A percentile compares a stretch with the other conserved stretches of the same genome.
These are phyloP conservation scores for Coilia nasus DNA, from an alignment of 2,797 vertebrate genomes.

Conservation along the genomic window DNA sequence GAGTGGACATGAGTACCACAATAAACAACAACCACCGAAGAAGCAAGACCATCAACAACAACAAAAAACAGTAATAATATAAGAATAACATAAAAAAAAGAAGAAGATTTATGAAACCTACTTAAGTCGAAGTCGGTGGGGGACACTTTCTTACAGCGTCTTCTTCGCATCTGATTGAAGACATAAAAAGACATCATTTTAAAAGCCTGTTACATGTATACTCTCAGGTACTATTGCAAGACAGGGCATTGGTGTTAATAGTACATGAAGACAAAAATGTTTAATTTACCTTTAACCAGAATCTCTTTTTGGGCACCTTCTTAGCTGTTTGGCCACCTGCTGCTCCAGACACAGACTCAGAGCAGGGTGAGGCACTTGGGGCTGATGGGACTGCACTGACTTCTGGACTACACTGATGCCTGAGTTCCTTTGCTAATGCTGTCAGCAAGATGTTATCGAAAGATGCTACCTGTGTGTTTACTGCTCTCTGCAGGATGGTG, in stretches of 20 bases:
- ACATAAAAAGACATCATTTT: not conserved
- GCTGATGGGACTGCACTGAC: not conserved
- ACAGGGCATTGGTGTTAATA: not conserved
- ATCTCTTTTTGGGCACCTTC: not conserved
- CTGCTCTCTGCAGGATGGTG: not conserved
- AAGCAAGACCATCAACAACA: not conserved
- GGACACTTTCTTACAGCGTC: not conserved
- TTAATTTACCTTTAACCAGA: not conserved
- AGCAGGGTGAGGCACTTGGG: not conserved
- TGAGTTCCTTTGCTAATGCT: not conserved
- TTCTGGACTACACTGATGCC: not conserved
- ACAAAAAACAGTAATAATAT: not conserved
- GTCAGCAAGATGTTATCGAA: not conserved
- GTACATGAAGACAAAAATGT: not conserved
- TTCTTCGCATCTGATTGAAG: conserved; percentile 10
- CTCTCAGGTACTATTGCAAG: not conserved
- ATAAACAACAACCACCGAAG: not conserved
- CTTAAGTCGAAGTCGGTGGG: not conserved
- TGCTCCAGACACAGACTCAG: not conserved
- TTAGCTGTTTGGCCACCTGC: not conserved
- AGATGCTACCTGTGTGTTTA: not conserved
- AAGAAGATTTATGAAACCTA: not conserved
- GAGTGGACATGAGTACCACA: not conserved
- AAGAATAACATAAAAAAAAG: not conserved
- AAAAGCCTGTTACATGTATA: not conserved